Base-by-base conservation (phyloP, 2,797 vertebrate species). In the Amazona ochrocephala region DNA sequence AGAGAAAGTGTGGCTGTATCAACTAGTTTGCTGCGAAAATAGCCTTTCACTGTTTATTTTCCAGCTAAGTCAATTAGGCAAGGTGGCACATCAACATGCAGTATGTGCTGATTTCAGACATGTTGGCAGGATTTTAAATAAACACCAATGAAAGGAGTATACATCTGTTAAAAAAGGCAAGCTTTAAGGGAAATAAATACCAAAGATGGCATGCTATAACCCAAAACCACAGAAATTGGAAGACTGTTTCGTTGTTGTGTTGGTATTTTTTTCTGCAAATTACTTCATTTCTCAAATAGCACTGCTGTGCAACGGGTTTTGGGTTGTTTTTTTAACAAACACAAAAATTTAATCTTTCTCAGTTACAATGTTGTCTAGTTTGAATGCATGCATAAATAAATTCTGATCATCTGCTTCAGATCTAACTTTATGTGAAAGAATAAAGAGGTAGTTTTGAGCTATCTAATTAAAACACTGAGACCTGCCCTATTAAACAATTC, bases 11-110 rank as follows among this genome's bases (percentile, higher is more conserved):
- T 92, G 90, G 90, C 90, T 90, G 12, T 83, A 96, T 94, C 96
- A 95, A 86, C 88, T 84, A 90, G 98, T 98, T 99, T 98, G 98
- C 98, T 97, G 94, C 97, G 97, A 97, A 98, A 98, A 98, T 98
- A 98, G 97, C 97, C 98, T 97, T 91, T 95, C 96, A 89, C 95
- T 94, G 94, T 97, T 97, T 97, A 96, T 96, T 97, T 96, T 95
- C 96, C 93, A 93, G 85, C 92, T 93, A 84, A 92, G 83, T 77
- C 95, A 96, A 94, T 97, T 95, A 95, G 67, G 90, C 93, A 96
- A 97, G 94, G 94, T 95, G 96, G 87, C 90, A 77, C 84, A 93
- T 64, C 76, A 85, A 90, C 87, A 84, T 60, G 50, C 71, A 77
- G 75, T 87, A 78, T 82, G 87, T 91, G 79, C 78, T 95, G 86